Evolutionary conservation across 2,113 vertebrate genomes (phyloP), one percentile per base, ranked within the genome.

Genomic region (Channa argus): DNA sequence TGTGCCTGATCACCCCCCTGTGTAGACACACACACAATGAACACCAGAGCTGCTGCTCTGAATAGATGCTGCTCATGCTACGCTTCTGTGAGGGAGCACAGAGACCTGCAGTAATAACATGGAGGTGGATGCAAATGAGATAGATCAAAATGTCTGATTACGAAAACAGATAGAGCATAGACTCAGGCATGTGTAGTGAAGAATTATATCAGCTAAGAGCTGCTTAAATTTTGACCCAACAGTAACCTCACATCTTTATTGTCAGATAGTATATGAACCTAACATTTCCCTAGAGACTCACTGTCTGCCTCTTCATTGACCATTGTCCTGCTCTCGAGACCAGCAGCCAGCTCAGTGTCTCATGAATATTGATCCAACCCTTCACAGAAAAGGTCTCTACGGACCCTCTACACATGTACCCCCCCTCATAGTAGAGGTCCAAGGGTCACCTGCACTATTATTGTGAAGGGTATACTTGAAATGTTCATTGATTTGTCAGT

Each of bases 301-400:
- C 74, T 77, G 84, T 88, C 86, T 82, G 85, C 75, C 61, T 65
- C 70, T 14, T 67, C 81, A 79, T 68, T 79, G 81, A 87, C 51
- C 77, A 54, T 9, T 47, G 58, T 65, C 63, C 60, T 44, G 61
- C 74, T 81, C 68, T 62, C 38, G 80, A 85, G 80, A 85, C 70
- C 47, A n/a, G 52, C 61, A 43, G 65, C 56, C 76, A 66, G 60
- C 52, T 47, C 59, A 34, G 4, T 41, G 53, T 62, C 73, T 90
- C 71, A 77, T 85, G 81, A 79, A 86, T 88, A 92, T 87, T 85
- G 83, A 90, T 88, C 74, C 1, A 7, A 11, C 61, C 43, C 52
- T 41, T 53, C 47, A 55, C 64, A 49, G 37, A n/a, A 39, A 15
- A 24, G 11, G 58, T 75, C 79, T 52, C 36, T 5, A 11, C 33